phyloP scores from a whole-genome alignment of 2,113 vertebrate species.

The Donacobius atricapilla region DNA sequence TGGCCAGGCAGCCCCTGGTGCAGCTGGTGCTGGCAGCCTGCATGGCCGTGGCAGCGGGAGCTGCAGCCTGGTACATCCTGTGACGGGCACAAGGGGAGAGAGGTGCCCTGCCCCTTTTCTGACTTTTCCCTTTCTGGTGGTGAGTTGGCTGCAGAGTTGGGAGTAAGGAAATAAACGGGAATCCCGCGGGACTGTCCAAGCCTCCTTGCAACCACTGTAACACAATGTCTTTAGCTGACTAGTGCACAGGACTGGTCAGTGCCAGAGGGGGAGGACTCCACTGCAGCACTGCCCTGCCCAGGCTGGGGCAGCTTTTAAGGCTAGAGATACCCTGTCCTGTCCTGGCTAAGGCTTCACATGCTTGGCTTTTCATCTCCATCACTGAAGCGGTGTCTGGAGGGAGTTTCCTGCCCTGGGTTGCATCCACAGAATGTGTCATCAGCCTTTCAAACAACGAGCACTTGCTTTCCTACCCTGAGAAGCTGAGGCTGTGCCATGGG shows the following conservation, averaged over 20 bases:
- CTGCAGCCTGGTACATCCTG: conserved; percentile 89
- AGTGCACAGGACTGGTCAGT: background rate
- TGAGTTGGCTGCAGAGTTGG: conserved; percentile 41
- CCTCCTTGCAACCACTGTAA: background rate
- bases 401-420: background rate
- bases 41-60: conserved; percentile 78
- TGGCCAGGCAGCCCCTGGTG: conserved; percentile 79
- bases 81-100: conserved; percentile 59
- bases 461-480: background rate
- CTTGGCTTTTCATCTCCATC: conserved; percentile 6
- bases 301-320: background rate
- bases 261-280: background rate
- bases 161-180: conserved; percentile 44
- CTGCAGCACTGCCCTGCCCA: background rate
- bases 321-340: background rate
- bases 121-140: background rate
- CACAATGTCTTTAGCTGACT: background rate
- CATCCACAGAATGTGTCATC: background rate
- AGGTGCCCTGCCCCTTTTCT: background rate
- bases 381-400: background rate
- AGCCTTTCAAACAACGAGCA: background rate
- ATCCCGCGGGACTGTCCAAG: background rate
- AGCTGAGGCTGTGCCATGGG: background rate
- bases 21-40: conserved; percentile 84
- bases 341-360: background rate